Conservation (phyloP, 2,888 invertebrate species). For the Ochropleura plecta region DNA sequence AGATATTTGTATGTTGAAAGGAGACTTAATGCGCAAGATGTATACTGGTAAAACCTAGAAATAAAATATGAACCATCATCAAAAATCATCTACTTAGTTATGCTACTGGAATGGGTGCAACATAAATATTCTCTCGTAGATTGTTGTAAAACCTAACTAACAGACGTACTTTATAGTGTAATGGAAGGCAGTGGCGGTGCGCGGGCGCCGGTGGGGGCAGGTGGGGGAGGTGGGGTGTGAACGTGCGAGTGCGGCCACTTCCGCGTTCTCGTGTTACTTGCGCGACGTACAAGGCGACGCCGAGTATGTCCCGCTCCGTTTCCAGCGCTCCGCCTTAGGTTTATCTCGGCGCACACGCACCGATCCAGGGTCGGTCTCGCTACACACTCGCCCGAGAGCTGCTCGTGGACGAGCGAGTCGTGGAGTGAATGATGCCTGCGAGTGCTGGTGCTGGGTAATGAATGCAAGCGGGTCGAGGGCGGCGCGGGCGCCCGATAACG, state of each 20-base stretch:
- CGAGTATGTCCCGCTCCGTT: conserved; percentile 33
- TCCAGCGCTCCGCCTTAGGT: background rate
- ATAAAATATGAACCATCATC: background rate
- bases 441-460: conserved; percentile 61
- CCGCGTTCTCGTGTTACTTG: conserved; percentile 59
- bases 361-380: background rate
- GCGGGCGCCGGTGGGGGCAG: too few species aligned
- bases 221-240: background rate
- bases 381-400: background rate
- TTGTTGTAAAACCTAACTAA: background rate
- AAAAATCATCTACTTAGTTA: too few species aligned
- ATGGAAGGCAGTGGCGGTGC: background rate
- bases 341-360: conserved; percentile 8
- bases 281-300: conserved; percentile 14
- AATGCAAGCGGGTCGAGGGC: conserved; percentile 80
- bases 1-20: too few species aligned
- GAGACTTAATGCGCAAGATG: background rate
- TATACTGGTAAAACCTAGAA: background rate
- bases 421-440: background rate
- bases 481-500: conserved; percentile 74
- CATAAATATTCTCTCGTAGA: background rate
- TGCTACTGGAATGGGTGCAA: background rate
- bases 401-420: background rate
- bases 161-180: background rate
- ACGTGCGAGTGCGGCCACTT: conserved; percentile 47